Base-by-base conservation (phyloP, 2,888 invertebrate genomes). In the Zaprionus obscuricornis region DNA sequence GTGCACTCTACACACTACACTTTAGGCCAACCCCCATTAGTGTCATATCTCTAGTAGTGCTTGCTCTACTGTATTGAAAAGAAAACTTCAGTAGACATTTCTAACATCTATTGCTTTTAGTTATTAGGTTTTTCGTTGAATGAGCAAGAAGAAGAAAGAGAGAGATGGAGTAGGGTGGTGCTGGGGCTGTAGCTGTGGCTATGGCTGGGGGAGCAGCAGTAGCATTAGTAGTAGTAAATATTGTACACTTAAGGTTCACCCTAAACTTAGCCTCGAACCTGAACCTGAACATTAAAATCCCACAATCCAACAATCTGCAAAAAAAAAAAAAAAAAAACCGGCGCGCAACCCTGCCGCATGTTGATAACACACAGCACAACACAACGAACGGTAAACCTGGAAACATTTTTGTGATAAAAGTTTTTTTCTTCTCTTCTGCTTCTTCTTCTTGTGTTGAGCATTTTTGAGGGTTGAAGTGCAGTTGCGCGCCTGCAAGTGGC, bases 391-490 rank as follows among this genome's bases (percentile, higher is more conserved):
- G 47, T 16, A 18, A 18, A 36, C 24, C 34, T 7, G 49, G 37
- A 42, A 43, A 47, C 43, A 65, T 51, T 34, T 40, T 40, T 31
- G 18, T 66, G 72, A 72, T 69, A 62, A 69, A 72, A 45, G 22
- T 40, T 72, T 54, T 49, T 55, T 39, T 49, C 11, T 7, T 22
- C n/a, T 11, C 24, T 24, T 5, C 8, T 8, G 5, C 5, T 24
- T 24, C 8, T 24, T 8, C 8, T 24, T 24, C 8, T 24, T 24
- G 24, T 5, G 24, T 24, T 8, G n/a, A n/a, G n/a, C n/a, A 31
- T 27, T 10, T 43, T 20, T 40, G 63, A 39, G 66, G 76, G 57
- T 60, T 70, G 67, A 72, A 70, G 52, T 70, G 69, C 73, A 70
- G 46, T 22, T 8, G n/a, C n/a, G n/a, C n/a, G n/a, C n/a, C n/a